Base-by-base conservation (phyloP, 2,888 invertebrate species). In the Leptinotarsa haldemani region DNA sequence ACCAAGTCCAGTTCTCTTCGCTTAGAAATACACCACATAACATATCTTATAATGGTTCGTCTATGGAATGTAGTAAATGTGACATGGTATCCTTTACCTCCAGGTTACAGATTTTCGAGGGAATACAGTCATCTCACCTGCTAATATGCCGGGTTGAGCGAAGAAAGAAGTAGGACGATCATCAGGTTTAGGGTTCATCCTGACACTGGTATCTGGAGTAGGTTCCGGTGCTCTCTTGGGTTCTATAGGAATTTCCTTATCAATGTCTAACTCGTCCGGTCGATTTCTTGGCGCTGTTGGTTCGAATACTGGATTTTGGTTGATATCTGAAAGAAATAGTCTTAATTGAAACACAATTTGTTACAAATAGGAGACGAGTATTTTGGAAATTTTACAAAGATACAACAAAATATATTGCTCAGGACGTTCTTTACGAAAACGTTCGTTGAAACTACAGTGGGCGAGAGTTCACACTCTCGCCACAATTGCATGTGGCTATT, bases 71-170 rank as follows among this genome's bases (percentile, higher is more conserved):
- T 40, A 40, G 7, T 40, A 9, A 9, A 40, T 30, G 30, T 30
- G 30, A 30, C 30, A 30, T 40, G 7, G 40, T 40, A 40, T 40
- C 40, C 40, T 40, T 40, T 9, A 40, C 2, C 40, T 40, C 9
- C 9, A 0, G 40, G 40, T 9, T 40, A 40, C 40, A 9, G 0
- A 9, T 40, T 40, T 40, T 40, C 40, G 40, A 9, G 40, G 40
- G 9, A 52, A 52, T 18, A 52, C 18, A 52, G 9, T 52, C 15
- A 53, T 58, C 87, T 85, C 86, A 97, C 97, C 97, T 88, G 96
- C 97, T 84, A 97, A 91, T 80, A 97, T 96, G 88, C 96, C 97
- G 56, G 97, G 97, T 89, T 97, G 97, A 82, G 96, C 95, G 88
- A 97, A 97, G 93, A 97, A 96, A 86, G 96, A 95, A 87, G 95